Evolutionary conservation across 1,140 invertebrate species (phyloP).

Genomic region (Maconellicoccus hirsutus): DNA sequence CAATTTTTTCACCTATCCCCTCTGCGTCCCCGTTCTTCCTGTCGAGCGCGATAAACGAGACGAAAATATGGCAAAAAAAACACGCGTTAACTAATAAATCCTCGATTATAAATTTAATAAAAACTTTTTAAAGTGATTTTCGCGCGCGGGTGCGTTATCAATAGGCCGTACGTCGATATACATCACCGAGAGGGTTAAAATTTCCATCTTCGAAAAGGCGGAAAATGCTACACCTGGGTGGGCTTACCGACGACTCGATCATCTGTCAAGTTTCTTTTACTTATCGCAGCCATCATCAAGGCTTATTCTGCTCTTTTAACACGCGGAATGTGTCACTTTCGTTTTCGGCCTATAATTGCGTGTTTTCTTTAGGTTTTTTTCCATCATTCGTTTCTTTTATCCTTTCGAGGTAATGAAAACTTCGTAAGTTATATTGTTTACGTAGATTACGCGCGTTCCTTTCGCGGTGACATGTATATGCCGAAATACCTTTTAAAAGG

Average conservation of each 20-base stretch:
- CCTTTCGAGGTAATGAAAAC: too few species aligned
- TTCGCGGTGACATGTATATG: too few species aligned
- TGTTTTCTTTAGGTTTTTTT: too few species aligned
- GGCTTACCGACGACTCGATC: not conserved
- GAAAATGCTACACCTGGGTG: not conserved
- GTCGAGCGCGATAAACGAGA: not conserved
- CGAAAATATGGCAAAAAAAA: not conserved
- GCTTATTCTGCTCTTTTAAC: conserved; percentile 3
- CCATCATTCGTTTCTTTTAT: too few species aligned
- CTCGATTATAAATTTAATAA: conserved; percentile 6
- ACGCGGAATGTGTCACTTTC: conserved; percentile 2
- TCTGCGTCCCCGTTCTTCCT: too few species aligned
- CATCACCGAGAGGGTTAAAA: not conserved
- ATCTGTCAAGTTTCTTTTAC: not conserved
- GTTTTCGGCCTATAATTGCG: too few species aligned
- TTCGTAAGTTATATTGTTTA: too few species aligned
- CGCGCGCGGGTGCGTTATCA: conserved; percentile 5
- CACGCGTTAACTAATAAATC: not conserved
- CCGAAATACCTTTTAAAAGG: too few species aligned
- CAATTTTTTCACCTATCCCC: not conserved
- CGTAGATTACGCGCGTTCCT: too few species aligned
- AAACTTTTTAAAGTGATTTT: not conserved
- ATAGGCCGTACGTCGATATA: not conserved
- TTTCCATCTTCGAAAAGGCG: not conserved
- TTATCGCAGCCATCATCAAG: not conserved